phyloP scores from a whole-genome alignment of 1,140 invertebrate species.

The Calephelis nemesis region DNA sequence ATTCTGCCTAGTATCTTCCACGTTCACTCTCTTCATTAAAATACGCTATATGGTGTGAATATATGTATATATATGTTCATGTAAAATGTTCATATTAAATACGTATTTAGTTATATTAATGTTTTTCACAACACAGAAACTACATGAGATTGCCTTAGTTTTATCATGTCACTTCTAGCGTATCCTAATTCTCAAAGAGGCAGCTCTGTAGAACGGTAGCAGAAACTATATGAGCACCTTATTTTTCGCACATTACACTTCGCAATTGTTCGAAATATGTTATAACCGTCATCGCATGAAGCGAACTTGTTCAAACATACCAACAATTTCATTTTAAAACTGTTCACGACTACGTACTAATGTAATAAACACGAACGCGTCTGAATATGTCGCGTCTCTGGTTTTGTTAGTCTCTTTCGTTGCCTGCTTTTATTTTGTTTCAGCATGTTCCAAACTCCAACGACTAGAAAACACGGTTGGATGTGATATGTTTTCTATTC shows the following conservation, averaged over 20 bases:
- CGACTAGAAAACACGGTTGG: neutral
- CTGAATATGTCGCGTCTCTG: conserved; percentile 25
- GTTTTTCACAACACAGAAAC: too few relatives aligned
- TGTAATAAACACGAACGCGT: conserved; percentile 30
- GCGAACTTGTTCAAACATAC: conserved; percentile 21
- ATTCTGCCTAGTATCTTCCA: too few relatives aligned
- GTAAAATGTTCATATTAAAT: too few relatives aligned
- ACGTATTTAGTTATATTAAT: too few relatives aligned
- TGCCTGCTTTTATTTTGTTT: conserved; percentile 13
- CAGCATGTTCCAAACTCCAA: conserved; percentile 10
- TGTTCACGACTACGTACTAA: conserved; percentile 28
- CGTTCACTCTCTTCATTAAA: too few relatives aligned
- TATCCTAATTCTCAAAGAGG: conserved; percentile 21
- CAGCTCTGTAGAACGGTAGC: conserved; percentile 19
- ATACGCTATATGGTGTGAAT: too few relatives aligned
- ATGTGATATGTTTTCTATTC: neutral
- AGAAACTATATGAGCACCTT: conserved; percentile 51
- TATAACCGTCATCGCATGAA: conserved; percentile 42
- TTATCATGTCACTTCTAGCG: conserved; percentile 28
- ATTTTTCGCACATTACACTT: conserved; percentile 68
- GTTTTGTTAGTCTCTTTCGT: conserved; percentile 27
- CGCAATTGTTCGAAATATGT: conserved; percentile 63
- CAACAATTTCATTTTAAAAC: conserved; percentile 39
- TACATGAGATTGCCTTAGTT: conserved; percentile 1
- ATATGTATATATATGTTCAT: too few relatives aligned